phyloP scores from a whole-genome alignment of 2,113 vertebrate species.

The Chlorocebus sabaeus region DNA sequence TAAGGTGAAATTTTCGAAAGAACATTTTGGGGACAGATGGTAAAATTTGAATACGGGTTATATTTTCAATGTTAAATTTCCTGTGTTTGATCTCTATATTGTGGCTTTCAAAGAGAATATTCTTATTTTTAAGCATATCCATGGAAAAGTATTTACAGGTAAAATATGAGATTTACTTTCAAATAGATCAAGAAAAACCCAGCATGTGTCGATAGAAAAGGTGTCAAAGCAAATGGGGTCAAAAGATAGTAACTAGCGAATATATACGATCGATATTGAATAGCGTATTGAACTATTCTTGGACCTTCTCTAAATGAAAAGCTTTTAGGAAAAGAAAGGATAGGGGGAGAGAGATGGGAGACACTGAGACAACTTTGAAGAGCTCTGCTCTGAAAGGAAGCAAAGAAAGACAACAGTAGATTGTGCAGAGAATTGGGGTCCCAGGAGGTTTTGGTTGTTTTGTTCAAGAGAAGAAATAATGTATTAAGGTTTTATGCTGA shows the following conservation, averaged over 20 bases:
- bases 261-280: not conserved
- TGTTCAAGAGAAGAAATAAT: not conserved
- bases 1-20: not conserved
- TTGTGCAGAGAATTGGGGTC: not conserved
- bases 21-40: not conserved
- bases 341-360: not conserved
- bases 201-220: not conserved
- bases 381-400: not conserved
- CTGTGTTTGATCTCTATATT: not conserved
- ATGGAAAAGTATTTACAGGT: not conserved
- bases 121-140: not conserved
- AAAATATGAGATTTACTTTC: not conserved
- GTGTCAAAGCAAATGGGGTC: not conserved
- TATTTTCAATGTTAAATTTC: not conserved
- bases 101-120: conserved; percentile 17
- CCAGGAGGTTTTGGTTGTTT: not conserved
- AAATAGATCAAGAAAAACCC: not conserved
- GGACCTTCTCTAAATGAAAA: not conserved
- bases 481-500: not conserved
- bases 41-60: not conserved
- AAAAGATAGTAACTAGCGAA: not conserved
- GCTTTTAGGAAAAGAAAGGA: not conserved
- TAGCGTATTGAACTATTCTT: not conserved
- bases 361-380: not conserved
- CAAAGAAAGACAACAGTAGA: not conserved